Base-by-base conservation (phyloP, 2,797 vertebrate species). In the Centropyge bicolor region DNA sequence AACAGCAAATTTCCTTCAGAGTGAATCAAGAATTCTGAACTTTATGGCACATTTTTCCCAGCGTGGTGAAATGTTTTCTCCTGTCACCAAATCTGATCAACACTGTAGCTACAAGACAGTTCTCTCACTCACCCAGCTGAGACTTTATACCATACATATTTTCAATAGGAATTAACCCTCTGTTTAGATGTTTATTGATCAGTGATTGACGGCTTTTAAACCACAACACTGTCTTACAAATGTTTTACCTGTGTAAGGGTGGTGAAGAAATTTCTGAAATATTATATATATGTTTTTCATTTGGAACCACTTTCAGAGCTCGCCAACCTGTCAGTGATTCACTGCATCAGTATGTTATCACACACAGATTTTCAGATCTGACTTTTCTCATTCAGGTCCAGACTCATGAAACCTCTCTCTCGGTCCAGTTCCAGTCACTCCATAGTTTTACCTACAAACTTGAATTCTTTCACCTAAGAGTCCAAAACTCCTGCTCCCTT, bases 401-500 rank as follows among this genome's bases (percentile, higher is more conserved):
- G 12, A 35, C 41, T 55, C 6, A 0, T 24, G 6, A 17, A 65
- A 31, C 16, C 38, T 54, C 24, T 35, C 3, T 12, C 10, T 36
- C 55, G 22, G 19, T 76, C 51, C 55, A 54, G 40, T 62, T 78
- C n/a, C 59, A 12, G 22, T 19, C 19, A 3, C 46, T 38, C 62
- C 9, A 5, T 51, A n/a, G 14, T 70, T 52, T 5, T 22, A 46
- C 54, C 27, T 68, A 51, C 57, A 4, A 19, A 41, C 48, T 57
- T 35, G 12, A 59, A 82, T 71, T 14, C 9, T 52, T 63, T 71
- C 54, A 56, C 41, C 27, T 8, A 13, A 24, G 22, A 56, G 48
- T 48, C 0, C 24, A 68, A 46, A 51, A 27, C 61, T 36, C 49
- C 6, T 36, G 0, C 8, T 55, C 7, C 4, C 13, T 63, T 36